phyloP scores from a whole-genome alignment of 2,888 invertebrate species.

The Agapostemon virescens region DNA sequence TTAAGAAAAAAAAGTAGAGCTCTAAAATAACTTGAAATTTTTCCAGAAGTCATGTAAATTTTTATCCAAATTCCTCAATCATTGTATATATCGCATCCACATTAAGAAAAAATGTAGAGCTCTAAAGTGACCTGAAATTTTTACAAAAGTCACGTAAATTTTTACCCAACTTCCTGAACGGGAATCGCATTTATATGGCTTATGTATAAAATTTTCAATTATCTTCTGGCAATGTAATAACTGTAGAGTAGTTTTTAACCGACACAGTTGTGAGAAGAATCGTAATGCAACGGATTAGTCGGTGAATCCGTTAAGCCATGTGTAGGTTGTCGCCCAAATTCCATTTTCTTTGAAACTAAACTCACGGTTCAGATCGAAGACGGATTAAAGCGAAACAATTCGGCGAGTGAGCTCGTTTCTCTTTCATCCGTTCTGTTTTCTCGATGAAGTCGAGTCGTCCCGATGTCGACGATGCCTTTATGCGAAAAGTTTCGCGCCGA shows the following conservation, averaged over 20 bases:
- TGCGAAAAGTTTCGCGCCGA: conserved; percentile 50
- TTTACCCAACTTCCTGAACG: too few relatives aligned
- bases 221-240: too few relatives aligned
- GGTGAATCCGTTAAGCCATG: neutral
- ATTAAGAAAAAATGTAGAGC: too few relatives aligned
- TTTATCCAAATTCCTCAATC: too few relatives aligned
- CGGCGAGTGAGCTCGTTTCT: conserved; percentile 10
- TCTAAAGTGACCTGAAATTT: too few relatives aligned
- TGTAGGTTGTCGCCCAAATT: neutral
- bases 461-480: conserved; percentile 45
- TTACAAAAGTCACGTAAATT: too few relatives aligned
- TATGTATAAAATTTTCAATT: too few relatives aligned
- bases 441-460: conserved; percentile 35
- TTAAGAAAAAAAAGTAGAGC: too few relatives aligned
- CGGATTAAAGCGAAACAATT: conserved; percentile 11
- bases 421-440: conserved; percentile 28
- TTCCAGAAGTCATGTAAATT: too few relatives aligned
- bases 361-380: neutral
- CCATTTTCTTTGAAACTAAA: conserved; percentile 1
- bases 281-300: neutral
- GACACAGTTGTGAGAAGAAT: neutral
- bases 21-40: too few relatives aligned
- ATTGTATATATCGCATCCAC: too few relatives aligned
- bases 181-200: too few relatives aligned
- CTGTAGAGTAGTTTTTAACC: neutral